These are phyloP conservation scores for Phorcus lineatus DNA, from an alignment of 2,888 invertebrate species.

Conservation along the genomic window DNA sequence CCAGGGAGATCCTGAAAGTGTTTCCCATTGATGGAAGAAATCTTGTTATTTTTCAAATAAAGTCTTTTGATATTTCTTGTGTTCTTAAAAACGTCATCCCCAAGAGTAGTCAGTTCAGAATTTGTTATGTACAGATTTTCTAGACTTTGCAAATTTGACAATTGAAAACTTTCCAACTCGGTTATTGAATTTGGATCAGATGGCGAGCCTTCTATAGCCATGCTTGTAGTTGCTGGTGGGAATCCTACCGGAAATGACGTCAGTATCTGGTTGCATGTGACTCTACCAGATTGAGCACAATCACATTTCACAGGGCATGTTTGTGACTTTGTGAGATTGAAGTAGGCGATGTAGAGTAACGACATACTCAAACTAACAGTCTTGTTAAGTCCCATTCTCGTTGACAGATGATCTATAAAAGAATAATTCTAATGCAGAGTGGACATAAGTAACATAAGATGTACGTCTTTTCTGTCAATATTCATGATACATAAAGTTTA, in stretches of 20 bases:
- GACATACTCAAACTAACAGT: no score
- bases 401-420: no score
- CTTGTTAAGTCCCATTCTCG: no score
- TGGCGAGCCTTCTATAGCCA: not conserved
- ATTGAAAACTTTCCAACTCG: not conserved
- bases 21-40: not conserved
- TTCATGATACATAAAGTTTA: no score
- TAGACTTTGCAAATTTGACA: not conserved
- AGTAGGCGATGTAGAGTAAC: not conserved
- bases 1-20: not conserved
- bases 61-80: not conserved
- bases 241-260: constrained; percentile 9
- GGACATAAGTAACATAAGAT: no score
- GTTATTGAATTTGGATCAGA: not conserved
- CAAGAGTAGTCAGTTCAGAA: not conserved
- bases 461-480: no score
- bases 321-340: not conserved
- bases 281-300: not conserved
- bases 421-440: no score
- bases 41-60: not conserved
- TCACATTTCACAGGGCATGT: not conserved
- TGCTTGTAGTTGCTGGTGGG: not conserved
- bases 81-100: not conserved
- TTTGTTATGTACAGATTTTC: not conserved
- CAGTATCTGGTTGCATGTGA: not conserved